These are phyloP conservation scores for Seriola quinqueradiata DNA, from an alignment of 2,113 vertebrate species.

Conservation along the genomic window DNA sequence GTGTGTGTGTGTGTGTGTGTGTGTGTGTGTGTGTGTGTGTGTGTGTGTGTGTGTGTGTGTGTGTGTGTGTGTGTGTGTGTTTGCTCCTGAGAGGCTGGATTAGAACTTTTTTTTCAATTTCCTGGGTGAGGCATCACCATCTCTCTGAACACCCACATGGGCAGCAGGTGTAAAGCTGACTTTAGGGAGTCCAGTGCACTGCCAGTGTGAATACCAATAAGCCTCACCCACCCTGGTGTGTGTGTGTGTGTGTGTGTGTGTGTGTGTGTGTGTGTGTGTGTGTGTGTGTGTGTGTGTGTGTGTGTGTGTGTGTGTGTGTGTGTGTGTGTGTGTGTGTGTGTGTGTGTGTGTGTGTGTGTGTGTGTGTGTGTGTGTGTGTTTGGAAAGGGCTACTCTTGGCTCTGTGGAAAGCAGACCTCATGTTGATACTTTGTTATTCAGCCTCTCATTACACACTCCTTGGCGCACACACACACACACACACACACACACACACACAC, in stretches of 20 bases:
- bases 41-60: slow-evolving; percentile 2
- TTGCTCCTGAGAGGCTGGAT: slow-evolving; percentile 33
- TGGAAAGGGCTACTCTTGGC: slow-evolving; percentile 19
- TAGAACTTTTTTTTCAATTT: slow-evolving; percentile 60
- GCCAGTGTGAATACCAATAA: slow-evolving; percentile 58
- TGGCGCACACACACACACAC: not conserved
- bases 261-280: slow-evolving; percentile 2
- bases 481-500: not conserved
- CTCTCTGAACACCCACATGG: slow-evolving; percentile 50
- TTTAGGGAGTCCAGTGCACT: slow-evolving; percentile 40
- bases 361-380: not conserved
- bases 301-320: slow-evolving; percentile 9
- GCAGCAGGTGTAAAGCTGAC: slow-evolving; percentile 51
- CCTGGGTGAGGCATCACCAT: slow-evolving; percentile 53
- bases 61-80: not conserved
- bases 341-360: slow-evolving; percentile 10
- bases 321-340: slow-evolving; percentile 1
- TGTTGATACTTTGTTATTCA: slow-evolving; percentile 51
- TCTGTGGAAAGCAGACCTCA: slow-evolving; percentile 30
- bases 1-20: slow-evolving; percentile 6
- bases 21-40: slow-evolving; percentile 2
- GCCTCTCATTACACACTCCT: slow-evolving; percentile 39
- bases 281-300: slow-evolving; percentile 1
- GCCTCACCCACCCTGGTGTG: slow-evolving; percentile 2
- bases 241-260: slow-evolving; percentile 2